phyloP scores from a whole-genome alignment of 2,797 vertebrate genomes.

The Chelmon rostratus region DNA sequence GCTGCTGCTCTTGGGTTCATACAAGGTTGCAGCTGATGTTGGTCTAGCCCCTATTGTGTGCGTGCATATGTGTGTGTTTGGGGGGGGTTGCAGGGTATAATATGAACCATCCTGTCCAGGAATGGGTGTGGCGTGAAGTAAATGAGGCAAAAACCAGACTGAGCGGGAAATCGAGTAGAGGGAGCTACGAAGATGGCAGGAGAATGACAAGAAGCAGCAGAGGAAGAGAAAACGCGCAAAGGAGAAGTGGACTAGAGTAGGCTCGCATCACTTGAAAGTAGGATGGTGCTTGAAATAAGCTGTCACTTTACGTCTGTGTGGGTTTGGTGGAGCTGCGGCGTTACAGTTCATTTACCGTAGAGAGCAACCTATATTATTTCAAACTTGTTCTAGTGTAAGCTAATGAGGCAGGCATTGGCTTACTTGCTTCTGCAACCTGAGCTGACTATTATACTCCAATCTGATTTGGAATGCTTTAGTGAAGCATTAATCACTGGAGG shows the following conservation, averaged over 20 bases:
- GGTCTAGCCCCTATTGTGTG: constrained; percentile 12
- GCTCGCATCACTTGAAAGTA: constrained; percentile 37
- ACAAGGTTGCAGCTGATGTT: constrained; percentile 46
- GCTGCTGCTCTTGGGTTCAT: constrained; percentile 53
- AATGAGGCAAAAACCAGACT: constrained; percentile 68
- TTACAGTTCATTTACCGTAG: constrained; percentile 42
- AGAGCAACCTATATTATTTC: constrained; percentile 33
- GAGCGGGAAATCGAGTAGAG: constrained; percentile 65
- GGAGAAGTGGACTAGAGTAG: constrained; percentile 48
- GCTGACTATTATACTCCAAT: constrained; percentile 13
- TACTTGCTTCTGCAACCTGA: constrained; percentile 36
- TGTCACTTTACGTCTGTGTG: constrained; percentile 31
- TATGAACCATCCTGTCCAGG: constrained; percentile 63
- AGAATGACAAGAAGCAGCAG: constrained; percentile 58
- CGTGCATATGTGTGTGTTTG: constrained; percentile 2
- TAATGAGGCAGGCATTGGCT: constrained; percentile 39
- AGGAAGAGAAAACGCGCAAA: neutral
- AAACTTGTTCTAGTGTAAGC: constrained; percentile 40
- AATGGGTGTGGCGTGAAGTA: constrained; percentile 70
- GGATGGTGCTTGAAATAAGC: constrained; percentile 21
- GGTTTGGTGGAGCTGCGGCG: constrained; percentile 25
- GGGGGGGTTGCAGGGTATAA: constrained; percentile 53
- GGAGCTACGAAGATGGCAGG: constrained; percentile 42
- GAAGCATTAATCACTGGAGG: constrained; percentile 18
- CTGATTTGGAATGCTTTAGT: constrained; percentile 30